Percentiles rank a stretch among this genome's conserved stretches.
These are phyloP conservation scores for Exephanes ischioxanthus DNA, from an alignment of 2,888 invertebrate genomes.

Conservation along the genomic window DNA sequence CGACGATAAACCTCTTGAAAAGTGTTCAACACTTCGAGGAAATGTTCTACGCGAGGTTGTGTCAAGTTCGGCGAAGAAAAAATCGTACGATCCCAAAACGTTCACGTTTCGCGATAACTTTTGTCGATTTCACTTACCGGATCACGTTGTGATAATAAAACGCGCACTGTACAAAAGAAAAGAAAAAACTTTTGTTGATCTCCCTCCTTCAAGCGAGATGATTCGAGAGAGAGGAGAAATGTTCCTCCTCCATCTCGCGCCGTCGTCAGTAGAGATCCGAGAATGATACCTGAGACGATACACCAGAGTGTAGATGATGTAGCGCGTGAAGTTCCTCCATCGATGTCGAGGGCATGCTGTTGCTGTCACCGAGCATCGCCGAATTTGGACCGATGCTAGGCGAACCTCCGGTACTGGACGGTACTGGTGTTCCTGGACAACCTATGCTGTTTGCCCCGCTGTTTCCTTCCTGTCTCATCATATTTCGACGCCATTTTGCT, in stretches of 20 bases:
- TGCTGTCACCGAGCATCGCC: conserved; percentile 85
- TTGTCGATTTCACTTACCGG: not conserved
- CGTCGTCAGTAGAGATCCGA: conserved; percentile 84
- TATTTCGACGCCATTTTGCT: conserved; percentile 98
- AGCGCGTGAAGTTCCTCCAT: conserved; percentile 86
- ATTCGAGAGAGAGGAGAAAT: conserved; percentile 68
- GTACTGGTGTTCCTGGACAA: conserved; percentile 83
- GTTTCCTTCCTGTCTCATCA: conserved; percentile 93
- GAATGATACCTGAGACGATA: conserved; percentile 84
- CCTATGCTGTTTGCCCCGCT: conserved; percentile 75
- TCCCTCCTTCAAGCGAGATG: conserved; percentile 59
- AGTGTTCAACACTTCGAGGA: conserved; percentile 21
- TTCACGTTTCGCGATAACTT: not conserved
- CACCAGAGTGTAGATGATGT: conserved; percentile 86
- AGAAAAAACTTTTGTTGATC: not conserved
- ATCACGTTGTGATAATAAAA: not conserved
- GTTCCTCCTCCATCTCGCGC: conserved; percentile 77
- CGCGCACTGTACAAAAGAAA: conserved; percentile 40
- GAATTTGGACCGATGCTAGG: conserved; percentile 82
- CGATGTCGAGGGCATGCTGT: conserved; percentile 85
- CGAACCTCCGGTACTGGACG: conserved; percentile 82
- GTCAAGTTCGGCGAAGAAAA: not conserved
- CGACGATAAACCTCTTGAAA: not conserved
- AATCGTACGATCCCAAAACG: not conserved
- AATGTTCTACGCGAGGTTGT: not conserved